Evolutionary conservation across 92 coral and sea anemone genomes (phyloP).

Genomic region (Siderastrea radians): DNA sequence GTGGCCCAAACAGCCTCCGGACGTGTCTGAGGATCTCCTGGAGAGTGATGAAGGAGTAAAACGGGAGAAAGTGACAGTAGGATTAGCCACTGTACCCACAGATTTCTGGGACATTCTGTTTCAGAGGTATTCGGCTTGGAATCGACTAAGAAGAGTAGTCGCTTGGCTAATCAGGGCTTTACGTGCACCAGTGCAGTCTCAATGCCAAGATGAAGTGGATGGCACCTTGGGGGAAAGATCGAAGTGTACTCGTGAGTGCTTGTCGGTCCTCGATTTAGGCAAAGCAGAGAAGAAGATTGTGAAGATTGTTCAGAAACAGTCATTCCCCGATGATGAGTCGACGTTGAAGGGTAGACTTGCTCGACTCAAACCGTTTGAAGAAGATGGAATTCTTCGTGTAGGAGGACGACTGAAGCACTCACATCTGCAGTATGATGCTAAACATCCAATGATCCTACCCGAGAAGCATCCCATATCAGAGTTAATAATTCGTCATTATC

Average conservation of each 20-base stretch:
- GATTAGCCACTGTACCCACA: slow-evolving; percentile 29
- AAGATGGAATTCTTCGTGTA: slow-evolving; percentile 47
- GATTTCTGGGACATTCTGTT: slow-evolving; percentile 63
- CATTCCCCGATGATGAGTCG: slow-evolving; percentile 29
- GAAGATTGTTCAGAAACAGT: slow-evolving; percentile 44
- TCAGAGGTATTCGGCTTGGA: slow-evolving; percentile 69
- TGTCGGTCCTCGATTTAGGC: slow-evolving; percentile 21
- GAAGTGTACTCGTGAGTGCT: neutral
- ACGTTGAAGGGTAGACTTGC: neutral
- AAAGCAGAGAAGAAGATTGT: slow-evolving; percentile 55
- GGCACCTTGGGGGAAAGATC: neutral
- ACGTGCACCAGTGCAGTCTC: neutral
- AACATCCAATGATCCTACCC: slow-evolving; percentile 60
- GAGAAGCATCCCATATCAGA: slow-evolving; percentile 51
- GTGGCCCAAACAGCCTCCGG: slow-evolving; percentile 78
- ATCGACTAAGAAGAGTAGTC: slow-evolving; percentile 50
- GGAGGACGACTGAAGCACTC: slow-evolving; percentile 59
- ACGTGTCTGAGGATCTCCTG: slow-evolving; percentile 15
- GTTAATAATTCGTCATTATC: slow-evolving; percentile 39
- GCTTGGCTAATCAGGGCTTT: slow-evolving; percentile 57
- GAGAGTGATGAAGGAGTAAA: slow-evolving; percentile 63
- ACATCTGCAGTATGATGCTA: slow-evolving; percentile 50
- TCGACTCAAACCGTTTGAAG: slow-evolving; percentile 50
- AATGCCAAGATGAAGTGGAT: neutral
- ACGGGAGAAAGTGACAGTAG: slow-evolving; percentile 35